phyloP scores from a whole-genome alignment of 2,797 vertebrate genomes.

The Hypotaenidia okinawae region DNA sequence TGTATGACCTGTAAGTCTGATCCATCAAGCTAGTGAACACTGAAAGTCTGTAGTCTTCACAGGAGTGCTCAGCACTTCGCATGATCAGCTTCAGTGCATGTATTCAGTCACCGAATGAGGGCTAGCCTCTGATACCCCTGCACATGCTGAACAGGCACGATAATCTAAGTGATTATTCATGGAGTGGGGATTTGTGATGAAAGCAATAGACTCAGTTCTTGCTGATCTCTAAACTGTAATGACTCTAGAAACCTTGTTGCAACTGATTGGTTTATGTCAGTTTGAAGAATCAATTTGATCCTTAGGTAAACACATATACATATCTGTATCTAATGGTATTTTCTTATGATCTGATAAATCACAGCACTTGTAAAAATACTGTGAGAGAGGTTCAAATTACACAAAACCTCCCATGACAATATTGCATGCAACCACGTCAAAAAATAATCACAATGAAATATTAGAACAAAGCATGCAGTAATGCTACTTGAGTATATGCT shows the following conservation, averaged over 20 bases:
- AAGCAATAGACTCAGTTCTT: not conserved
- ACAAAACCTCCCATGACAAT: constrained; percentile 68
- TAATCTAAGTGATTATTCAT: not conserved
- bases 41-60: not conserved
- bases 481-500: constrained; percentile 56
- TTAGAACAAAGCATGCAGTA: constrained; percentile 76
- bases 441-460: constrained; percentile 49
- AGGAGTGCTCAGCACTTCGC: not conserved
- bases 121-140: not conserved
- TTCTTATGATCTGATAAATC: constrained; percentile 51
- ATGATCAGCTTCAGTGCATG: not conserved
- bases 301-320: not conserved
- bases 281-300: not conserved
- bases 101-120: not conserved
- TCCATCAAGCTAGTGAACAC: not conserved
- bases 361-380: constrained; percentile 67
- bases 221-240: not conserved
- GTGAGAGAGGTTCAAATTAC: constrained; percentile 19
- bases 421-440: constrained; percentile 75
- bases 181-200: not conserved
- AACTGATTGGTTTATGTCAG: not conserved
- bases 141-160: not conserved
- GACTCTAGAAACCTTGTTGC: not conserved
- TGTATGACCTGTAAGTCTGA: not conserved
- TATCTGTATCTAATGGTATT: constrained; percentile 51